Evolutionary conservation across 2,113 vertebrate species (phyloP).

Genomic region (Malurus melanocephalus): DNA sequence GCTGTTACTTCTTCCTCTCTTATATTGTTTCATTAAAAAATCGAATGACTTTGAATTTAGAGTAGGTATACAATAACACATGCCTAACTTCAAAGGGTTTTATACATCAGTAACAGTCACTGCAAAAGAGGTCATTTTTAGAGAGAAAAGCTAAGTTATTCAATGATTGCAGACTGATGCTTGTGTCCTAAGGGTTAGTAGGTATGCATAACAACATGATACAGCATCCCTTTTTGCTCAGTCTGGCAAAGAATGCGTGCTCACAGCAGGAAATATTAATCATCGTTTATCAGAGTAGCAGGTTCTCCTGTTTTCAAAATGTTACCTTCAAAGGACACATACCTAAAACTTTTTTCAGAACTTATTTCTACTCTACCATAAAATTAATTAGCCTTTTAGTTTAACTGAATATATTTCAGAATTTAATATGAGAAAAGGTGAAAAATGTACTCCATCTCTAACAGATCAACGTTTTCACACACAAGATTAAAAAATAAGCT

Average conservation of each 20-base stretch:
- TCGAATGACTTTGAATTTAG: background rate
- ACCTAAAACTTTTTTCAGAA: background rate
- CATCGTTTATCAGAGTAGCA: background rate
- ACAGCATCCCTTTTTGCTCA: background rate
- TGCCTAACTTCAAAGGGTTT: background rate
- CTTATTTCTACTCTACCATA: background rate
- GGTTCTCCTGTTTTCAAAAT: background rate
- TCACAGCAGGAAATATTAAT: background rate
- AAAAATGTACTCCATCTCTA: background rate
- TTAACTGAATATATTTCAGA: background rate
- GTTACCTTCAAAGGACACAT: background rate
- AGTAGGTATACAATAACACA: background rate
- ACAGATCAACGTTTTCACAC: background rate
- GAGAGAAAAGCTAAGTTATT: background rate
- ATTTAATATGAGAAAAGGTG: background rate
- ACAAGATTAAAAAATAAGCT: background rate
- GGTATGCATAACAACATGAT: background rate
- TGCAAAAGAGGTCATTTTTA: background rate
- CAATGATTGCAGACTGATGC: background rate
- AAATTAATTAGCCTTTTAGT: background rate
- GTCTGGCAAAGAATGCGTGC: background rate
- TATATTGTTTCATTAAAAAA: background rate
- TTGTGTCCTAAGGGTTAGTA: background rate
- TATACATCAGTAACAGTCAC: accelerated
- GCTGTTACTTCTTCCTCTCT: background rate